Evolutionary conservation across 2,113 vertebrate species (phyloP).

Genomic region (Perca fluviatilis): DNA sequence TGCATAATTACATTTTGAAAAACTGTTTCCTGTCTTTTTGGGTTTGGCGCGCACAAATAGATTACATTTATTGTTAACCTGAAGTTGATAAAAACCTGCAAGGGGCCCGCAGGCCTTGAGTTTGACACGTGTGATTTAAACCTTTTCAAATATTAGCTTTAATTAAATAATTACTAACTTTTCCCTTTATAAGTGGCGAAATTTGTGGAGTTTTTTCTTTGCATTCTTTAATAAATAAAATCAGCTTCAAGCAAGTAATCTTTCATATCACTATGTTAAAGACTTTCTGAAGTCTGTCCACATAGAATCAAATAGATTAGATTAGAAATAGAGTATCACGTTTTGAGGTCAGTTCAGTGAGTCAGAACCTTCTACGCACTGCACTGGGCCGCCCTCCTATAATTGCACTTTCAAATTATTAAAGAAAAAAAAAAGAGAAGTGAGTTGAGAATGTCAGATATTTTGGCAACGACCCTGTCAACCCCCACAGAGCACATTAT

Average conservation of each 20-base stretch:
- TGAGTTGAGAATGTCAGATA: neutral
- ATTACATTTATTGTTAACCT: too few relatives aligned
- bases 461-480: neutral
- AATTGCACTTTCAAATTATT: neutral
- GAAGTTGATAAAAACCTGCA: too few relatives aligned
- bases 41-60: too few relatives aligned
- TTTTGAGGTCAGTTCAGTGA: neutral
- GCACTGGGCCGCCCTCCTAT: neutral
- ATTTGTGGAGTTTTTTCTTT: neutral
- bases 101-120: too few relatives aligned
- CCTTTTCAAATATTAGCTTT: neutral
- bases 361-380: neutral
- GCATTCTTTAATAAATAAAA: neutral
- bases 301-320: neutral
- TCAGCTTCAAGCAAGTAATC: neutral
- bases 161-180: neutral
- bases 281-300: neutral
- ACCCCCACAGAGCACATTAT: neutral
- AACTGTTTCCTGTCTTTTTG: too few relatives aligned
- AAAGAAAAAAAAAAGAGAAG: too few relatives aligned
- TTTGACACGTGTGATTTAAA: too few relatives aligned
- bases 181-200: neutral
- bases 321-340: neutral
- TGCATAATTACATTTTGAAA: too few relatives aligned
- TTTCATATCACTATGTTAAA: neutral